Percentiles rank a stretch among this genome's conserved stretches.
Evolutionary conservation across 2,888 invertebrate genomes (phyloP).

Genomic region (Plagodis dolabraria): DNA sequence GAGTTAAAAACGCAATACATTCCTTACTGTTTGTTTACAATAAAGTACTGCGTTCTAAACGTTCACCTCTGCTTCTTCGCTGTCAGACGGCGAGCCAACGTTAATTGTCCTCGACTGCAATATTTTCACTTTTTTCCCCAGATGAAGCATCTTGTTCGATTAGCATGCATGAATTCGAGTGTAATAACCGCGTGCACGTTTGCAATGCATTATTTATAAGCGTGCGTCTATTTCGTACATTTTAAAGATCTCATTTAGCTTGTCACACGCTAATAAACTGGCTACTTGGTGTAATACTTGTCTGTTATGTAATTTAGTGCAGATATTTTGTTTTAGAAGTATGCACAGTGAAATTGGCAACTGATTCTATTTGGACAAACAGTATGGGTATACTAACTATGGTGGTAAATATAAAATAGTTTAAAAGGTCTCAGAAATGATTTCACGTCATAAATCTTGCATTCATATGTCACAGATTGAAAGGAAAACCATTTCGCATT

Average conservation of each 20-base stretch:
- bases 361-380: too few species aligned
- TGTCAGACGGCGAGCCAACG: slow-evolving; percentile 20
- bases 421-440: too few species aligned
- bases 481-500: too few species aligned
- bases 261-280: slow-evolving; percentile 22
- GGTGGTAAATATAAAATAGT: too few species aligned
- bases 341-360: too few species aligned
- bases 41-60: not conserved
- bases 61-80: slow-evolving; percentile 7
- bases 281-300: slow-evolving; percentile 11
- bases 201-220: slow-evolving; percentile 68
- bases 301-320: slow-evolving; percentile 15
- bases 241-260: slow-evolving; percentile 33
- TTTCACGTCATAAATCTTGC: too few species aligned
- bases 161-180: slow-evolving; percentile 71
- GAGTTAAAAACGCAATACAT: not conserved
- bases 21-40: not conserved
- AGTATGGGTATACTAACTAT: too few species aligned
- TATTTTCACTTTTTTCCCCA: slow-evolving; percentile 58
- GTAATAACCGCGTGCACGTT: slow-evolving; percentile 68
- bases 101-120: slow-evolving; percentile 26
- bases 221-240: slow-evolving; percentile 25
- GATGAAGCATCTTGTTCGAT: slow-evolving; percentile 47
- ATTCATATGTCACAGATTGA: too few species aligned
- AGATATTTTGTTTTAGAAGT: not conserved